Evolutionary conservation across 92 coral and sea anemone genomes (phyloP).

Genomic region (Zoanthus sansibaricus): DNA sequence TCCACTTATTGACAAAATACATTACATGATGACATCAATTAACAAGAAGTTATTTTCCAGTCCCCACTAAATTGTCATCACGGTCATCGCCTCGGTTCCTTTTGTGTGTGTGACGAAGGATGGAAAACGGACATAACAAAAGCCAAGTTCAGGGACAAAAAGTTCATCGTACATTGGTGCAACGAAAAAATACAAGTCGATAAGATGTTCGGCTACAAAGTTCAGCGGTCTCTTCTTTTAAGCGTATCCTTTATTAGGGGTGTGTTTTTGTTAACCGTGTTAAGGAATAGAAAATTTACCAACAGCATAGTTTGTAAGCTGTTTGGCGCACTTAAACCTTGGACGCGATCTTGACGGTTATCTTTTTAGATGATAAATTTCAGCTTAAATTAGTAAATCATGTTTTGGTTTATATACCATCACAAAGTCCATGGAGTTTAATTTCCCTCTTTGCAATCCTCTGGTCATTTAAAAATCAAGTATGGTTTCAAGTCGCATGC

Average conservation of each 20-base stretch:
- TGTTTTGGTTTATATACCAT: too few species aligned
- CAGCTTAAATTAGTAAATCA: too few species aligned
- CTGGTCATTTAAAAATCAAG: too few species aligned
- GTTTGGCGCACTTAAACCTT: too few species aligned
- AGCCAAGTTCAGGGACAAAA: conserved; percentile 77
- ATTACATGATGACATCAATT: neutral
- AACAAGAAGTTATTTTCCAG: conserved; percentile 42
- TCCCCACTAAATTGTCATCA: conserved; percentile 94
- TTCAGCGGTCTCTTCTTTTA: conserved; percentile 62
- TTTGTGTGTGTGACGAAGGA: conserved; percentile 95
- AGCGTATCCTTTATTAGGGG: conserved; percentile 71
- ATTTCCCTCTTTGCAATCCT: too few species aligned
- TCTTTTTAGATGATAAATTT: too few species aligned
- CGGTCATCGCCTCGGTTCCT: conserved; percentile 87
- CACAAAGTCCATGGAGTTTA: too few species aligned
- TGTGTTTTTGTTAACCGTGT: neutral
- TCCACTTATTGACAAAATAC: too few species aligned
- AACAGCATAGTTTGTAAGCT: too few species aligned
- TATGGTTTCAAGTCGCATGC: too few species aligned
- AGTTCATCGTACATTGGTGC: conserved; percentile 89
- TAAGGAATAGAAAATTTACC: too few species aligned
- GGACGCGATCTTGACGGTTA: too few species aligned
- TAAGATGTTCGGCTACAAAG: conserved; percentile 30
- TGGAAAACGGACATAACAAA: conserved; percentile 95
- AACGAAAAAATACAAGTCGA: conserved; percentile 56